A percentile compares a stretch with the other conserved stretches of the same genome.
Conservation (phyloP, 2,888 invertebrate species). For the Macrosoma leucophasiata region DNA sequence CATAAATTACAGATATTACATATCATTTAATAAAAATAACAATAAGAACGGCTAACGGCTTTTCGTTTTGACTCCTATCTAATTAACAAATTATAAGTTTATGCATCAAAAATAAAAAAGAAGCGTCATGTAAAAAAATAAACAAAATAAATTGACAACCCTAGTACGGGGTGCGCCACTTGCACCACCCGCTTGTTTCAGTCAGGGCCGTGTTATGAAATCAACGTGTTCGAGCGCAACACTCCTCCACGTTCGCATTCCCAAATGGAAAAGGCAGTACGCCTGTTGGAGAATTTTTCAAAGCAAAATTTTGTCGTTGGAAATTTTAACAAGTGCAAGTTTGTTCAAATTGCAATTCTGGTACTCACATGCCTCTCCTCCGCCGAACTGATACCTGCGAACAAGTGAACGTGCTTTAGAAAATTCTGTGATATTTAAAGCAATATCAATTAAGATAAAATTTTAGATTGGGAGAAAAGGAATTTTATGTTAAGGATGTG, state of each 20-base stretch:
- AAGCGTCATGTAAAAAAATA: not conserved
- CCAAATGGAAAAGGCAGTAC: constrained; percentile 65
- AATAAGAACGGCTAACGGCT: not conserved
- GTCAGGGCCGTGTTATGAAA: constrained; percentile 70
- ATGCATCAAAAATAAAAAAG: too few species aligned
- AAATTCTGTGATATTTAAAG: too few species aligned
- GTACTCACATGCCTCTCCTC: constrained; percentile 73
- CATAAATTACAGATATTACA: too few species aligned
- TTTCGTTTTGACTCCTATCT: not conserved
- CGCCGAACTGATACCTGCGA: constrained; percentile 72
- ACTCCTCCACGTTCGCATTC: constrained; percentile 58
- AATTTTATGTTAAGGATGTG: too few species aligned
- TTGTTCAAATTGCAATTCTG: constrained; percentile 33
- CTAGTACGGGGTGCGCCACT: constrained; percentile 51
- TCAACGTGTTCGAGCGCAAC: constrained; percentile 73
- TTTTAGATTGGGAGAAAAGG: too few species aligned
- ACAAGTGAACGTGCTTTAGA: constrained; percentile 23
- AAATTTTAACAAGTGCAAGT: constrained; percentile 60
- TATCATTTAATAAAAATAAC: too few species aligned
- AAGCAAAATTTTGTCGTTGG: constrained; percentile 45
- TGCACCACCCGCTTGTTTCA: constrained; percentile 72
- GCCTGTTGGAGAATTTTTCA: constrained; percentile 58
- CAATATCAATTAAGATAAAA: too few species aligned
- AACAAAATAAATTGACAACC: constrained; percentile 35
- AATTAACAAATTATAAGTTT: too few species aligned